A percentile compares a stretch with the other conserved stretches of the same genome.
Conservation (phyloP, 2,113 vertebrate species). For the Platycercus adscitus region DNA sequence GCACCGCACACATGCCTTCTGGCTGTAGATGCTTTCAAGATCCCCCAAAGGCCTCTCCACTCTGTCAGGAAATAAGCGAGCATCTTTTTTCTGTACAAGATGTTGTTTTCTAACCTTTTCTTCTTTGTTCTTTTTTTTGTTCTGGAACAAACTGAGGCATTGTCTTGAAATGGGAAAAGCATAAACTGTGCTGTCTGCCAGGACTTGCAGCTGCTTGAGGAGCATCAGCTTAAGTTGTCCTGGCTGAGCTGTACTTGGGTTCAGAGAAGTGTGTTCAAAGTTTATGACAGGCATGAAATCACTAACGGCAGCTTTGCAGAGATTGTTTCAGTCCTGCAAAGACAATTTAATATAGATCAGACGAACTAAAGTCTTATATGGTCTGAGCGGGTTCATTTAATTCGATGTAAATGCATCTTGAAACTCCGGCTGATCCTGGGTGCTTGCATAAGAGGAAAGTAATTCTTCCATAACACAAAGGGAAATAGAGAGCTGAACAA, state of each 20-base stretch:
- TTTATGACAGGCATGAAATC: neutral
- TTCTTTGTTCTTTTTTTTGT: neutral
- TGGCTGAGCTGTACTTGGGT: neutral
- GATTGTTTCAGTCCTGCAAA: neutral
- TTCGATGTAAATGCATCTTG: neutral
- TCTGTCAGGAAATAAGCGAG: slow-evolving; percentile 34
- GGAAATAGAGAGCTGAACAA: neutral
- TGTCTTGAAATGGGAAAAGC: neutral
- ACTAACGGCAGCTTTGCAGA: neutral
- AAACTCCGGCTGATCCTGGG: neutral
- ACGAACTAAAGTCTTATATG: neutral
- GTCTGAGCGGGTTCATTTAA: neutral
- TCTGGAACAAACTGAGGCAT: neutral
- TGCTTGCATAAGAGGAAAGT: neutral
- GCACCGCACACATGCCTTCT: slow-evolving; percentile 18
- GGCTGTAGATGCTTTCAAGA: slow-evolving; percentile 48
- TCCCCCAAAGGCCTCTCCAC: slow-evolving; percentile 30
- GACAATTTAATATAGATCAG: accelerated
- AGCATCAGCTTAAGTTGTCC: neutral
- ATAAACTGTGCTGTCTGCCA: neutral
- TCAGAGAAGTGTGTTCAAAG: neutral
- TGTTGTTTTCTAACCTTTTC: neutral
- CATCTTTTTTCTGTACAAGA: neutral
- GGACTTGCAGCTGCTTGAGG: neutral
- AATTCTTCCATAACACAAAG: neutral